phyloP scores from a whole-genome alignment of 2,113 vertebrate genomes.

The Bucco capensis region DNA sequence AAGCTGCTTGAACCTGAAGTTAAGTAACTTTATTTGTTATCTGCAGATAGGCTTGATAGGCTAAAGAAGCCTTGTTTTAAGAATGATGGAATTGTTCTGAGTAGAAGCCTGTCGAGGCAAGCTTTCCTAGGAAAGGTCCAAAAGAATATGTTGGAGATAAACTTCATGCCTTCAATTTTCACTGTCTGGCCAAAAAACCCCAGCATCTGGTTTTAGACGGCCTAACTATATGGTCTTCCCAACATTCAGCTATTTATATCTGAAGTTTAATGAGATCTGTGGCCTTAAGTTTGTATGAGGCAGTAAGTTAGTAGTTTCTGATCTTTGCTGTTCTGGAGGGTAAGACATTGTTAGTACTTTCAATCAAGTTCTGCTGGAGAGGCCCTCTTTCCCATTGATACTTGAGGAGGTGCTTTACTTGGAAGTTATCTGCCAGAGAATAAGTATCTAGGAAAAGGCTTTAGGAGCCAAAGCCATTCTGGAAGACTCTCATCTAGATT shows the following conservation, averaged over 20 bases:
- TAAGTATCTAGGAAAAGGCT: neutral
- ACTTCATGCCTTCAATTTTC: neutral
- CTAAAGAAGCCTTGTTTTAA: neutral
- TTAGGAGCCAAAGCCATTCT: neutral
- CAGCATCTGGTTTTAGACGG: neutral
- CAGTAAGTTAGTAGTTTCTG: neutral
- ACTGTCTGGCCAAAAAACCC: neutral
- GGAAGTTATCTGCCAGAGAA: neutral
- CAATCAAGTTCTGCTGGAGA: neutral
- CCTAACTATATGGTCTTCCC: neutral
- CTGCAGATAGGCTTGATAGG: neutral
- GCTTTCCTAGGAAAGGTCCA: neutral
- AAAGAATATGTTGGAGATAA: neutral
- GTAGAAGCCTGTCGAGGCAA: neutral
- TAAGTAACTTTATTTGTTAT: neutral
- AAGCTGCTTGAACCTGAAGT: neutral
- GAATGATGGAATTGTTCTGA: neutral
- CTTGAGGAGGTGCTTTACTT: neutral
- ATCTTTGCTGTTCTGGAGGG: neutral
- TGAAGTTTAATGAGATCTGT: neutral
- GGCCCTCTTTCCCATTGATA: neutral
- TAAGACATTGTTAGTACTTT: neutral
- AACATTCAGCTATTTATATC: neutral
- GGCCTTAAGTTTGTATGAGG: neutral
- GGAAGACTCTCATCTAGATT: neutral